A percentile compares a stretch with the other conserved stretches of the same genome.
Evolutionary conservation across 1,140 invertebrate genomes (phyloP).

Genomic region (Hyphantria cunea): DNA sequence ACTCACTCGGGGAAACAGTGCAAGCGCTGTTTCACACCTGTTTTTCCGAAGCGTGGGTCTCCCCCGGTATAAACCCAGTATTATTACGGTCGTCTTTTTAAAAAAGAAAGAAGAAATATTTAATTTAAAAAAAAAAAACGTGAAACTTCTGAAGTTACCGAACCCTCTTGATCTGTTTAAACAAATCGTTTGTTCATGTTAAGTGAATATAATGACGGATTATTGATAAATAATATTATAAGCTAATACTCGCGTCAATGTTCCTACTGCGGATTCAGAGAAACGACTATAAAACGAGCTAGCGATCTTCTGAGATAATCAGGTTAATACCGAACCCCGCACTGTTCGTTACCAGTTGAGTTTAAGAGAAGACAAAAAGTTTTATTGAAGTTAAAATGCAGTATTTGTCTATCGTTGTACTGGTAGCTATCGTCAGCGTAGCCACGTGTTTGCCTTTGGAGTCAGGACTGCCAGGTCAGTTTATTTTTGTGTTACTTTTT

Average conservation of each 20-base stretch:
- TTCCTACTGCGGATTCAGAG: neutral
- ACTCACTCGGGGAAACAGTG: no score
- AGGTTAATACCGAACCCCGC: no score
- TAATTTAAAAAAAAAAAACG: no score
- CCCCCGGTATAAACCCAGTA: no score
- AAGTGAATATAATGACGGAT: slow-evolving; percentile 8
- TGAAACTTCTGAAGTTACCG: neutral
- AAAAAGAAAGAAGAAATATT: no score
- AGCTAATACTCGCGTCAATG: slow-evolving; percentile 9
- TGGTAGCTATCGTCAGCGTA: neutral
- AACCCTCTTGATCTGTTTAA: slow-evolving; percentile 17
- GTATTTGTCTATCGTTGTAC: neutral
- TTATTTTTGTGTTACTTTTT: no score
- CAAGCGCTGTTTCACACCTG: no score
- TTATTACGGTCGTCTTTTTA: no score
- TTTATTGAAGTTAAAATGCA: slow-evolving; percentile 10
- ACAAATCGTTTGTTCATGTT: slow-evolving; percentile 8
- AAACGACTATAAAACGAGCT: no score
- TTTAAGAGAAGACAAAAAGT: neutral
- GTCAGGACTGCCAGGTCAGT: slow-evolving; percentile 1
- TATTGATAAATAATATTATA: slow-evolving; percentile 19
- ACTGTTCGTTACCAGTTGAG: neutral
- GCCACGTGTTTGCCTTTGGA: slow-evolving; percentile 17
- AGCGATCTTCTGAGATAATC: no score
- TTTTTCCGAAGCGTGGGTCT: no score